Percentiles rank a stretch among this genome's conserved stretches.
These are phyloP conservation scores for Litoditis marina DNA, from an alignment of 2,888 invertebrate species.

Conservation along the genomic window DNA sequence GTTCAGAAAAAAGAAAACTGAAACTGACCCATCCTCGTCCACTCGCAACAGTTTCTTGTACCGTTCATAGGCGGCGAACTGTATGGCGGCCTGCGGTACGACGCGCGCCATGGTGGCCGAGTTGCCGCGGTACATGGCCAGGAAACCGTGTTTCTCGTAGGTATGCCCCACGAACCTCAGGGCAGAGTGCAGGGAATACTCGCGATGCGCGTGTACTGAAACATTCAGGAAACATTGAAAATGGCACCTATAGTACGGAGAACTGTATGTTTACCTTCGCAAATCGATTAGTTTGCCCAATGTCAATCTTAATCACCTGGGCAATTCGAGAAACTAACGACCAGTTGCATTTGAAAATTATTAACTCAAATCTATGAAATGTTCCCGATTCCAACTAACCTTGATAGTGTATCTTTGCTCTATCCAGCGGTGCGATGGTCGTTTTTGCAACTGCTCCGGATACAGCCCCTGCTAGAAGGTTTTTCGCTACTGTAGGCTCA, in stretches of 20 bases:
- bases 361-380: no score
- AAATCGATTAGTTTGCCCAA: no score
- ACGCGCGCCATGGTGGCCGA: slow-evolving; percentile 98
- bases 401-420: slow-evolving; percentile 97
- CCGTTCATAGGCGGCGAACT: slow-evolving; percentile 96
- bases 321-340: not conserved
- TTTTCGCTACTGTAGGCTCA: slow-evolving; percentile 67
- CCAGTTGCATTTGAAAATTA: no score
- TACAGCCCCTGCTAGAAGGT: slow-evolving; percentile 82
- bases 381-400: slow-evolving; percentile 38
- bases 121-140: slow-evolving; percentile 81
- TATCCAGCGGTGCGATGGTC: slow-evolving; percentile 89
- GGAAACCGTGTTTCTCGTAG: slow-evolving; percentile 75
- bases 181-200: slow-evolving; percentile 49
- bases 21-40: slow-evolving; percentile 47
- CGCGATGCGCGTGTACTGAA: slow-evolving; percentile 48
- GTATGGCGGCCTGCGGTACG: slow-evolving; percentile 92
- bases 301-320: no score
- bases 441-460: slow-evolving; percentile 94
- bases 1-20: no score
- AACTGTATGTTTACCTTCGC: no score
- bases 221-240: no score
- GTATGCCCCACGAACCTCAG: slow-evolving; percentile 67
- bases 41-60: slow-evolving; percentile 76
- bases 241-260: no score